phyloP scores from a whole-genome alignment of 2,113 vertebrate genomes.

The Ciconia maguari region DNA sequence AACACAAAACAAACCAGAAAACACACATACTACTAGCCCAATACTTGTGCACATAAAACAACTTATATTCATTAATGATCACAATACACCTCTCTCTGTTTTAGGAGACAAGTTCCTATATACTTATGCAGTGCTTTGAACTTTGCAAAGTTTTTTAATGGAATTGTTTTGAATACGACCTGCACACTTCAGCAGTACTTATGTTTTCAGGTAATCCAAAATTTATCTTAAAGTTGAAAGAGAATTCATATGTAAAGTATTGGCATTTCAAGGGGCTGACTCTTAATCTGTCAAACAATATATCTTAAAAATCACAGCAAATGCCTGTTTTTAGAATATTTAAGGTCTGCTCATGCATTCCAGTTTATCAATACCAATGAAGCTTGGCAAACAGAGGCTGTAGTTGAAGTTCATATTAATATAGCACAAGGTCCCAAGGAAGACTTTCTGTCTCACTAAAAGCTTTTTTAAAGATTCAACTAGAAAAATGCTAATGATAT shows the following conservation, averaged over 20 bases:
- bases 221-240: background rate
- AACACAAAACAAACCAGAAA: background rate
- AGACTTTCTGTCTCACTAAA: background rate
- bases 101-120: background rate
- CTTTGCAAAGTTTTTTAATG: background rate
- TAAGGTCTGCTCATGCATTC: background rate
- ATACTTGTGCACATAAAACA: background rate
- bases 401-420: background rate
- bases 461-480: constrained; percentile 32
- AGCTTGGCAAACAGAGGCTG: background rate
- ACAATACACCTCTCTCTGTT: background rate
- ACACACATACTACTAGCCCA: background rate
- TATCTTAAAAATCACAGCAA: background rate
- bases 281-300: background rate
- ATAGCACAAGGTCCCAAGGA: background rate
- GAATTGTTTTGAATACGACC: background rate
- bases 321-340: background rate
- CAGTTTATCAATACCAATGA: background rate
- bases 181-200: background rate
- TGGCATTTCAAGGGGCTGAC: background rate
- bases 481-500: background rate
- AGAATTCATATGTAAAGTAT: background rate
- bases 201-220: background rate
- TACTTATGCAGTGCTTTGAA: background rate
- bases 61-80: background rate